phyloP scores from a whole-genome alignment of 2,797 vertebrate species.

The Hemibagrus guttatus region DNA sequence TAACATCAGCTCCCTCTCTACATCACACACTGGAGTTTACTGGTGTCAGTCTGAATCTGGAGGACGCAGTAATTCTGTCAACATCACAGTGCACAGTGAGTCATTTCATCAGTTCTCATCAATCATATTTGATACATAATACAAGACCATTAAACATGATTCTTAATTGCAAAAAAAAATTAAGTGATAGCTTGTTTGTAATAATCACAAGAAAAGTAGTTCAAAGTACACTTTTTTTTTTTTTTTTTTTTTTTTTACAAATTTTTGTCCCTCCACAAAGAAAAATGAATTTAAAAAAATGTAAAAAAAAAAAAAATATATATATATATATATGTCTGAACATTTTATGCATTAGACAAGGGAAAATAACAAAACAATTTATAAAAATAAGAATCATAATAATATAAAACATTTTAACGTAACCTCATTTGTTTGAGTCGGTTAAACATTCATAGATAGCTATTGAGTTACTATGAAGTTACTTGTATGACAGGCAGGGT shows the following conservation, averaged over 20 bases:
- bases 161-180: not conserved
- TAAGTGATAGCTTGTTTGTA: not conserved
- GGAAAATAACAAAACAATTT: no score
- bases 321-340: no score
- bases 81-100: not conserved
- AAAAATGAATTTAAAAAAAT: no score
- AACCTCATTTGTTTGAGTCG: no score
- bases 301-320: no score
- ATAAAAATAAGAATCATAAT: no score
- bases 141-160: not conserved
- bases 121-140: not conserved
- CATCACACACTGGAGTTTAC: constrained; percentile 48
- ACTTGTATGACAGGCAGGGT: not conserved
- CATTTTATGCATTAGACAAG: no score
- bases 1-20: accelerated
- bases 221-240: no score
- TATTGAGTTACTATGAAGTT: not conserved
- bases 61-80: constrained; percentile 36
- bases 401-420: no score
- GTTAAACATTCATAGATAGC: not conserved
- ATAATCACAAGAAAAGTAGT: not conserved
- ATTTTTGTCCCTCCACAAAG: no score
- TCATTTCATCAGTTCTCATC: not conserved
- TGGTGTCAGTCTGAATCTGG: constrained; percentile 63
- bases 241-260: no score